Evolutionary conservation across 2,888 invertebrate genomes (phyloP).

Genomic region (Pediacus dermestoides): DNA sequence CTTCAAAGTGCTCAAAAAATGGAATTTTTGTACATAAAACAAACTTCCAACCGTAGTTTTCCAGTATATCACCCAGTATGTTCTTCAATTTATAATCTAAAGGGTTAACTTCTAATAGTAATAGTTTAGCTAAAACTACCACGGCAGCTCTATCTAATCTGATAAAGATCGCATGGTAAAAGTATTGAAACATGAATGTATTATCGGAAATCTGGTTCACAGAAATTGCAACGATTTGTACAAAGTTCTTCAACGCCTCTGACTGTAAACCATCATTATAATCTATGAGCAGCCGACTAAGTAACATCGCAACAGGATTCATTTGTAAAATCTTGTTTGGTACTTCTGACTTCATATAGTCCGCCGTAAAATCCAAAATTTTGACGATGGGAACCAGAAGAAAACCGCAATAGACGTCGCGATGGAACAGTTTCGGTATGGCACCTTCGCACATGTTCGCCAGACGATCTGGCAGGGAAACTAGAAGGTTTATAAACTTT

Average conservation of each 20-base stretch:
- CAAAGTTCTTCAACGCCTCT: conserved; percentile 52
- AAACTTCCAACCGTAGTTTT: conserved; percentile 63
- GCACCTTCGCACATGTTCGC: conserved; percentile 63
- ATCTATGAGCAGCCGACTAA: conserved; percentile 61
- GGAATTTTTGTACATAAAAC: conserved; percentile 62
- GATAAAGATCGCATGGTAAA: conserved; percentile 54
- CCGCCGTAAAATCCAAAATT: conserved; percentile 59
- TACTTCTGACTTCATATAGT: conserved; percentile 42
- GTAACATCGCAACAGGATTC: conserved; percentile 46
- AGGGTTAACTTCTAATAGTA: conserved; percentile 56
- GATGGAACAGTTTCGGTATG: conserved; percentile 57
- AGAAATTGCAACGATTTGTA: conserved; percentile 57
- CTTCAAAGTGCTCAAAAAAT: conserved; percentile 50
- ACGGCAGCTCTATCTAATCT: conserved; percentile 59
- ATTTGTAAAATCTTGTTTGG: no score
- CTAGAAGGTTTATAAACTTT: conserved; percentile 58
- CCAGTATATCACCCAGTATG: conserved; percentile 54
- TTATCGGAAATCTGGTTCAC: conserved; percentile 44
- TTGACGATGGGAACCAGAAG: conserved; percentile 60
- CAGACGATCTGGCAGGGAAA: conserved; percentile 66
- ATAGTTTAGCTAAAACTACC: conserved; percentile 55
- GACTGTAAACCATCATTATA: conserved; percentile 53
- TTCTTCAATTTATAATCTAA: conserved; percentile 49
- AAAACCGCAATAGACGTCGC: conserved; percentile 56
- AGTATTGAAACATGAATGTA: conserved; percentile 47